Conservation (phyloP, 2,888 invertebrate species). For the Thyatira batis region DNA sequence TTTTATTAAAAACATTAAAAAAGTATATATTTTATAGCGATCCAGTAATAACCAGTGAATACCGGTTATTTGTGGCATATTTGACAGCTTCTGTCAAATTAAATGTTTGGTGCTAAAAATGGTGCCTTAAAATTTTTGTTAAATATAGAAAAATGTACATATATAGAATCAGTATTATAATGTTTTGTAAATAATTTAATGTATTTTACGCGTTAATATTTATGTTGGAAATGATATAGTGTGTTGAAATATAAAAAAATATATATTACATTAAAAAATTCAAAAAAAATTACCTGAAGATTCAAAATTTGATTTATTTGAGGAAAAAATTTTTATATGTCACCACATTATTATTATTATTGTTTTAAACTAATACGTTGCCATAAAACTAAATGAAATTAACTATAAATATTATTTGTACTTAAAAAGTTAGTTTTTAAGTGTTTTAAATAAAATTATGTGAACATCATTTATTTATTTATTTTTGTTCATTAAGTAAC, state of each 20-base stretch:
- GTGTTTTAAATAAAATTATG: conserved; percentile 64
- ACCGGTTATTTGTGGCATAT: neutral
- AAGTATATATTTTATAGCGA: neutral
- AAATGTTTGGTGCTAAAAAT: conserved; percentile 49
- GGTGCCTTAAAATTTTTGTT: conserved; percentile 50
- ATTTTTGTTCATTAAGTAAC: conserved; percentile 12
- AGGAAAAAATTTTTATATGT: neutral
- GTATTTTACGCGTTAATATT: neutral
- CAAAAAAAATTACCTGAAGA: neutral
- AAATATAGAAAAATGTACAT: conserved; percentile 39
- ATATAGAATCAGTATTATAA: conserved; percentile 60
- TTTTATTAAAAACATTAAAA: neutral
- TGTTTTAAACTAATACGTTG: conserved; percentile 1
- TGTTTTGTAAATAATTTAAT: conserved; percentile 46
- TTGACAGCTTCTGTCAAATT: neutral
- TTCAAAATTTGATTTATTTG: neutral
- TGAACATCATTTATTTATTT: conserved; percentile 12
- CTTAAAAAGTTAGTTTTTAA: conserved; percentile 73
- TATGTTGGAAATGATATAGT: conserved; percentile 46
- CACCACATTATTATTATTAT: neutral
- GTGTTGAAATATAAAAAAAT: conserved; percentile 12
- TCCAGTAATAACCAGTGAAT: conserved; percentile 1
- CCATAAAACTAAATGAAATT: conserved; percentile 16
- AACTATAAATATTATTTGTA: conserved; percentile 50
- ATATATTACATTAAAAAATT: neutral